Percentiles rank a stretch among this genome's conserved stretches.
Conservation (phyloP, 2,797 vertebrate genomes). For the Eulemur rubriventer region DNA sequence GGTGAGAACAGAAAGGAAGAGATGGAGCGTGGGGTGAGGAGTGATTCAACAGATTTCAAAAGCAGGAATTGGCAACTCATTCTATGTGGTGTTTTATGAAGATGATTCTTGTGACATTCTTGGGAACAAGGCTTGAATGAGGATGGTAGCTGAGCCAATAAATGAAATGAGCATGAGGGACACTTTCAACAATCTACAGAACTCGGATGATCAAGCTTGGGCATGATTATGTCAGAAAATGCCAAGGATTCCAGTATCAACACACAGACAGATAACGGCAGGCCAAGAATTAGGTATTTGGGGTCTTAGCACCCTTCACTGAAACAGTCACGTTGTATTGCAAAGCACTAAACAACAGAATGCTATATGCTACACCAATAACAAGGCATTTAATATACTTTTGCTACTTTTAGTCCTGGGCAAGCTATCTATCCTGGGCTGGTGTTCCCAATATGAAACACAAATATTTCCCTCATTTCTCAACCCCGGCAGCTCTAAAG, state of each 20-base stretch:
- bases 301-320: not conserved
- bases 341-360: conserved; percentile 48
- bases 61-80: conserved; percentile 6
- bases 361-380: not conserved
- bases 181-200: conserved; percentile 40
- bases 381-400: conserved; percentile 16
- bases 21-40: not conserved
- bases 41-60: conserved; percentile 31
- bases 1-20: not conserved
- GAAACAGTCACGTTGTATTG: not conserved
- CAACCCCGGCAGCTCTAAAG: conserved; percentile 32
- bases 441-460: conserved; percentile 38
- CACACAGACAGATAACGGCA: conserved; percentile 29
- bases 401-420: not conserved
- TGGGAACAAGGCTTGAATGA: conserved; percentile 27
- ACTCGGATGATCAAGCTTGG: conserved; percentile 10
- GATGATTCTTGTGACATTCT: conserved; percentile 8
- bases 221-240: conserved; percentile 47
- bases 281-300: conserved; percentile 35
- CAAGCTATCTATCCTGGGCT: conserved; percentile 28
- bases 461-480: conserved; percentile 46
- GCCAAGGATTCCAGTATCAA: conserved; percentile 45
- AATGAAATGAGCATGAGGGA: not conserved
- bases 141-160: not conserved
- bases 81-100: conserved; percentile 17